Evolutionary conservation across 2,113 vertebrate species (phyloP).

Genomic region (Perca fluviatilis): DNA sequence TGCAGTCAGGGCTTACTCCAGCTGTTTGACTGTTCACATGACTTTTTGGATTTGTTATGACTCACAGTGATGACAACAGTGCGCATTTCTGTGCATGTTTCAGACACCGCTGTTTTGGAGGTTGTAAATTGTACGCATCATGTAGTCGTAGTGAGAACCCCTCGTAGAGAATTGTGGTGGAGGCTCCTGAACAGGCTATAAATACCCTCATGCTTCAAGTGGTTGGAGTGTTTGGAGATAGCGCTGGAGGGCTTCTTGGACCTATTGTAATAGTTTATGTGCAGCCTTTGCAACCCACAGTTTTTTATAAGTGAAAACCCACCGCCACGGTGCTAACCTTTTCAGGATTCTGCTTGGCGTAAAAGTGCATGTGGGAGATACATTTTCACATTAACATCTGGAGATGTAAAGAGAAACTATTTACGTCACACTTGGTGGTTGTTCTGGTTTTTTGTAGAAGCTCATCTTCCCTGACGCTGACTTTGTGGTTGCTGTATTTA

Average conservation of each 20-base stretch:
- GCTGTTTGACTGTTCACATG: conserved; percentile 54
- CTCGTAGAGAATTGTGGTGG: conserved; percentile 5
- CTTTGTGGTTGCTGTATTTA: too few species aligned
- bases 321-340: background rate
- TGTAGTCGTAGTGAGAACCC: background rate
- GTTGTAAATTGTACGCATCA: conserved; percentile 9
- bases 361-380: background rate
- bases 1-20: conserved; percentile 27
- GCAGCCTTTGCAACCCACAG: conserved; percentile 48
- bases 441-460: conserved; percentile 16
- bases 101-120: background rate
- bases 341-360: background rate
- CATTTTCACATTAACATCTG: conserved; percentile 5
- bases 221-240: conserved; percentile 58
- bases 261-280: conserved; percentile 7
- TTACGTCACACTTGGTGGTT: conserved; percentile 27
- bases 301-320: conserved; percentile 46
- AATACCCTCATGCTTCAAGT: conserved; percentile 63
- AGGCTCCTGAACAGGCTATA: conserved; percentile 53
- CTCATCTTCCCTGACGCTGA: background rate
- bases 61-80: conserved; percentile 39
- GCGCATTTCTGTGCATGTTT: conserved; percentile 46
- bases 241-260: conserved; percentile 37
- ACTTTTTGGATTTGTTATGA: conserved; percentile 49
- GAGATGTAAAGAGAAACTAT: conserved; percentile 5